Evolutionary conservation across 2,113 vertebrate species (phyloP), one percentile per base, ranked within the genome.

Genomic region (Thunnus maccoyii): DNA sequence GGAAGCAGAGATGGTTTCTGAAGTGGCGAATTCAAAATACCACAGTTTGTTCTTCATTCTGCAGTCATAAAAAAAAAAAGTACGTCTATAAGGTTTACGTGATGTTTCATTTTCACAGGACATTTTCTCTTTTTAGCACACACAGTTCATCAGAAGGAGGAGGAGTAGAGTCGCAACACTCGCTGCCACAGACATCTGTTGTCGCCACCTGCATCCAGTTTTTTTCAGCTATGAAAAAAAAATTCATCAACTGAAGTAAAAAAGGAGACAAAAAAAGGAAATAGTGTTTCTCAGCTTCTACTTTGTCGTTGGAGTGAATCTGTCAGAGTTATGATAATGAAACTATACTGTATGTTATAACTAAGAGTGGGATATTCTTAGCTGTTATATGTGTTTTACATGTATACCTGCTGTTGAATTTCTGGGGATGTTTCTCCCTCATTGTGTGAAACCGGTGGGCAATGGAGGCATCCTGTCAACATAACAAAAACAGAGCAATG

Each of bases 41-140:
- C 97, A 98, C 14, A 98, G 91, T 83, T 99, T 98, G 95, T 99
- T 99, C 95, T 99, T 99, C 96, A 97, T 97, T 87, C 97, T 97
- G 84, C 76, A 66, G 22, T 36, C 60, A 86, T 0, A 9, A 8
- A 36, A 41, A 41, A 41, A 81, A 84, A 62, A 69, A 50, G 4
- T 3, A 11, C 16, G 22, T 50, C 22, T 46, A 68, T 57, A 11
- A 81, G 63, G 50, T 63, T 75, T 48, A 52, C 32, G 46, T 56
- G 82, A 17, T 14, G 16, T 44, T 73, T 85, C 4, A 20, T 27
- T 58, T 71, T 76, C 84, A 79, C 14, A 70, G 44, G 52, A 72
- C 50, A 30, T 54, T 73, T 73, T 72, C 18, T 76, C n/a, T 11
- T 64, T 55, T 69, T 2, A 72, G 56, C 60, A 36, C 20, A 46